Evolutionary conservation across 2,797 vertebrate genomes (phyloP), one percentile per base, ranked within the genome.

Genomic region (Onychomys leucogaster): DNA sequence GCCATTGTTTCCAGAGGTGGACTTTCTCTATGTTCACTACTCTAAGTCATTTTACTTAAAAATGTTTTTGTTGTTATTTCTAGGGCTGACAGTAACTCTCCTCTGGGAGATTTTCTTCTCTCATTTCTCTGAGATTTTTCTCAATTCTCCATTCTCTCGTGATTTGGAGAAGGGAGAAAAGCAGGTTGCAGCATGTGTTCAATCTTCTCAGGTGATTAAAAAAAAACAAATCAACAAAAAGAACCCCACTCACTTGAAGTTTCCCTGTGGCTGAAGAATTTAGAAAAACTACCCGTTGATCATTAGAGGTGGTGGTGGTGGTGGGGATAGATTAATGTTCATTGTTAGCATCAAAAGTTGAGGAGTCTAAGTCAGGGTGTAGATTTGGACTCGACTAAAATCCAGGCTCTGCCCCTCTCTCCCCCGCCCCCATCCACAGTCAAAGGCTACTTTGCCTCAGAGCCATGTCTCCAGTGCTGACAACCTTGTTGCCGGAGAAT

Each of bases 231-330:
- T n/a, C 13, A 55, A 52, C 10, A 55, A 55, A 55, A 55, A 14
- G 41, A 41, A 4, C 41, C 46, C 55, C 96, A 96, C 37, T 91
- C 37, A 92, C 57, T 85, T 87, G 87, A 78, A 6, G 12, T 83
- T 89, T 96, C 90, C 77, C 34, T 59, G 5, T 82, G 89, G 61
- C 43, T 49, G 77, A 81, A 89, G 46, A 84, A 84, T 95, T 97
- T 61, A 83, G 82, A 75, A 81, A 89, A 91, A 55, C 78, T 78
- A 63, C 34, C 49, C 43, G n/a, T 25, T 91, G 91, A 84, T 89
- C 11, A 85, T 78, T 37, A 78, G 63, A 91, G 52, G n/a, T 34
- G 59, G 27, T 63, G n/a, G 23, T 46, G 37, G 71, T 19, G 73
- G 14, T n/a, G n/a, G 65, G 84, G n/a, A 73, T 73, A 73, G 29